A percentile compares a stretch with the other conserved stretches of the same genome.
phyloP scores from a whole-genome alignment of 1,140 invertebrate genomes.

The Bemisia tabaci region DNA sequence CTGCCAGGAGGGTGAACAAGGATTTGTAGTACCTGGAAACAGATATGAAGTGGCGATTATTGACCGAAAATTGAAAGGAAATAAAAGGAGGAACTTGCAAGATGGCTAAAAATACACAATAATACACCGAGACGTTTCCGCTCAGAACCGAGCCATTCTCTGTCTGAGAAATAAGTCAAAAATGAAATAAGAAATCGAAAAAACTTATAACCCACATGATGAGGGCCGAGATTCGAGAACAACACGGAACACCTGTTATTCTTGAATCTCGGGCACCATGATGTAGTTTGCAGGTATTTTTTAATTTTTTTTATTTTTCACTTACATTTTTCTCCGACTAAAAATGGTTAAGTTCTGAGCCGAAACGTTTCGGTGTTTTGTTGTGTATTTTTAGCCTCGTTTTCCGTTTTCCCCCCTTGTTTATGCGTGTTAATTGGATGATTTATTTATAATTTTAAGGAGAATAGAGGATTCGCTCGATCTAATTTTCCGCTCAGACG shows the following conservation, averaged over 20 bases:
- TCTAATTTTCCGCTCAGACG: no score
- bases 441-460: no score
- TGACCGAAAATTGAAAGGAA: neutral
- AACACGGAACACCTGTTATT: neutral
- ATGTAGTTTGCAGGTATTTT: neutral
- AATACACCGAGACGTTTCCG: neutral
- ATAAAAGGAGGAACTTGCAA: neutral
- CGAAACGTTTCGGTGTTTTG: no score
- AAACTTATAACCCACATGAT: neutral
- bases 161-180: conserved; percentile 1
- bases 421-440: no score
- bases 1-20: conserved; percentile 45
- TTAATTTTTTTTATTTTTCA: neutral
- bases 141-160: neutral
- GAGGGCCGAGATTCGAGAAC: no score
- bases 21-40: conserved; percentile 49
- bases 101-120: neutral
- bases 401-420: no score
- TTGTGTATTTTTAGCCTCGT: no score
- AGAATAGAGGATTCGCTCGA: no score
- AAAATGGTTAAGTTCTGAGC: no score
- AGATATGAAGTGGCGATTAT: conserved; percentile 8
- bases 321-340: no score
- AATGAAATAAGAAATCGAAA: neutral
- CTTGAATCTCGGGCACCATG: neutral